Percentiles rank a stretch among this genome's conserved stretches.
phyloP scores from a whole-genome alignment of 1,140 invertebrate species.

The Scaptodrosophila lebanonensis region DNA sequence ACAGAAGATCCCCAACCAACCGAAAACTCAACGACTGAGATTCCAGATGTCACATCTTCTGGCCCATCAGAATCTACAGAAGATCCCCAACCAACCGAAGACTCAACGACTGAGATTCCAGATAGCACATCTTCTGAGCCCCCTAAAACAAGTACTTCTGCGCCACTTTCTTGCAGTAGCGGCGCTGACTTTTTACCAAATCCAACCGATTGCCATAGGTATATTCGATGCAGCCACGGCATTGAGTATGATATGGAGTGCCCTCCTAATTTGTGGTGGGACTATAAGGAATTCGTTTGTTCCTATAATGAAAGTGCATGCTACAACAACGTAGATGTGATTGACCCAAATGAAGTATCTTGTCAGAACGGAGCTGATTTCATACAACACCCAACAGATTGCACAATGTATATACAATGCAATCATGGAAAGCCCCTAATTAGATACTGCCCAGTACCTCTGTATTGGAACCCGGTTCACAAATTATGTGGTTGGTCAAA shows the following conservation, averaged over 20 bases:
- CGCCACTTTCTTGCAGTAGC: conserved; percentile 12
- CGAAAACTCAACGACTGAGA: too few species aligned
- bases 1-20: too few species aligned
- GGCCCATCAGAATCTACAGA: too few species aligned
- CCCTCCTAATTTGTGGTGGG: conserved; percentile 10
- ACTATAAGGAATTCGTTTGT: conserved; percentile 12
- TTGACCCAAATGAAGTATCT: background rate
- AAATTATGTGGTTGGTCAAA: conserved; percentile 25
- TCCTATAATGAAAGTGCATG: background rate
- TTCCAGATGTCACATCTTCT: too few species aligned
- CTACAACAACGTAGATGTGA: background rate
- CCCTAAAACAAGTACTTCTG: too few species aligned
- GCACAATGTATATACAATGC: conserved; percentile 30
- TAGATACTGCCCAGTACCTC: conserved; percentile 5
- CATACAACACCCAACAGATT: conserved; percentile 12
- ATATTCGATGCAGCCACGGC: conserved; percentile 32
- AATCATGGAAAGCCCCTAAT: conserved; percentile 18
- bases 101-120: background rate
- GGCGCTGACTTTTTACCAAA: conserved; percentile 21
- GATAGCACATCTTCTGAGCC: background rate
- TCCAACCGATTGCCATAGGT: conserved; percentile 33
- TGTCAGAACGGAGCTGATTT: conserved; percentile 17
- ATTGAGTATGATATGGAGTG: conserved; percentile 8
- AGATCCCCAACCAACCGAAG: background rate
- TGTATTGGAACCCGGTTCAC: conserved; percentile 19